A percentile compares a stretch with the other conserved stretches of the same genome.
Conservation (phyloP, 1,140 invertebrate species). For the Pemphigus obesinymphae region DNA sequence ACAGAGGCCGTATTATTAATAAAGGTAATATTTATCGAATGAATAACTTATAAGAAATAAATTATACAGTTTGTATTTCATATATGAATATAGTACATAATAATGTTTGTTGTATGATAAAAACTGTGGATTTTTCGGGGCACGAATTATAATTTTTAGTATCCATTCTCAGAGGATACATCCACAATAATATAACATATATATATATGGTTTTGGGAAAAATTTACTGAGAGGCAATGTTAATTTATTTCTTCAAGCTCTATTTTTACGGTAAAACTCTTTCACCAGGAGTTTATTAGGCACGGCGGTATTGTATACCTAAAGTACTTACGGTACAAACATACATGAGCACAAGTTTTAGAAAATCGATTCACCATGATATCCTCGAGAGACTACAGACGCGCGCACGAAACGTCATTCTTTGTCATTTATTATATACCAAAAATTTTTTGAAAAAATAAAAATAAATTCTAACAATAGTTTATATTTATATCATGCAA, state of each 20-base stretch:
- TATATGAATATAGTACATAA: not conserved
- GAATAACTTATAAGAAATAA: too few relatives aligned
- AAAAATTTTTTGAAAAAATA: too few relatives aligned
- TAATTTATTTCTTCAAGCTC: not conserved
- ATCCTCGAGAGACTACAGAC: not conserved
- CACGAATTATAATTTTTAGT: not conserved
- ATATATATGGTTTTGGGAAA: too few relatives aligned
- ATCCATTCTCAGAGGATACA: not conserved
- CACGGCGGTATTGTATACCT: not conserved
- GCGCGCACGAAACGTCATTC: not conserved
- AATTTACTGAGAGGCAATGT: not conserved
- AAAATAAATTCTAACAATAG: too few relatives aligned
- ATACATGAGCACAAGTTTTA: not conserved
- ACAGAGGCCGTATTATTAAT: too few relatives aligned
- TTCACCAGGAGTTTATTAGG: not conserved
- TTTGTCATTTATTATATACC: too few relatives aligned
- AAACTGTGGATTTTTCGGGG: not conserved
- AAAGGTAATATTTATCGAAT: too few relatives aligned
- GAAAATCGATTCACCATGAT: not conserved
- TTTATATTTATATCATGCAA: not conserved
- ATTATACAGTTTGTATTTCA: too few relatives aligned
- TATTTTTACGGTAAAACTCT: not conserved
- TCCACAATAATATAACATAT: not conserved
- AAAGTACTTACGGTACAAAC: not conserved
- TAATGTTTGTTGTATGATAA: not conserved